These are phyloP conservation scores for Rhagonycha lutea DNA, from an alignment of 2,888 invertebrate genomes.

Conservation along the genomic window DNA sequence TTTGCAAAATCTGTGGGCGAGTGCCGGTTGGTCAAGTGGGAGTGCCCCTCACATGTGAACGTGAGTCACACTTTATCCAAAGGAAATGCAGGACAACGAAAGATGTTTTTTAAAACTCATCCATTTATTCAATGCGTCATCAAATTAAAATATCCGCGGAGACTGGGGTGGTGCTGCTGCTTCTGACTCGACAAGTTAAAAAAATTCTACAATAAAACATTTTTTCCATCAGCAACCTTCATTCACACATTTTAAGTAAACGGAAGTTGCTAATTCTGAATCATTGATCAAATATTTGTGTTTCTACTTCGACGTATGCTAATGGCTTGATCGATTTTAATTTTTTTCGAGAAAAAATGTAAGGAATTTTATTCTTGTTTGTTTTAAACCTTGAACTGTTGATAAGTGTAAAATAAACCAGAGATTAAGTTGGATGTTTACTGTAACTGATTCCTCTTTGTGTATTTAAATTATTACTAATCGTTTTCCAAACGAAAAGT, in stretches of 20 bases:
- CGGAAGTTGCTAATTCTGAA: constrained; percentile 6
- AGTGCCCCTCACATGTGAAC: constrained; percentile 37
- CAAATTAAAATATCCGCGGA: not conserved
- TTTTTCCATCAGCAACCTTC: not conserved
- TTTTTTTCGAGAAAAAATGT: not conserved
- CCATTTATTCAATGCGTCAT: constrained; percentile 27
- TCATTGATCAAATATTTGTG: constrained; percentile 15
- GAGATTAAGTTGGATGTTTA: constrained; percentile 19
- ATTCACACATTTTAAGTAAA: not conserved
- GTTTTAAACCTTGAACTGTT: constrained; percentile 16
- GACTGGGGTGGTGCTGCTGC: not conserved
- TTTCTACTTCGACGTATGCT: not conserved
- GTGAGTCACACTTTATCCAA: constrained; percentile 32
- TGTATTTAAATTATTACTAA: not conserved
- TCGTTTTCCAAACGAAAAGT: not conserved
- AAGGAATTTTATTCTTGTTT: constrained; percentile 8
- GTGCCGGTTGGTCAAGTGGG: constrained; percentile 36
- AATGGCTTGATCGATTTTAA: not conserved
- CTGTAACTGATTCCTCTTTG: constrained; percentile 3
- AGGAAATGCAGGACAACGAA: constrained; percentile 38
- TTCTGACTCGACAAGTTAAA: not conserved
- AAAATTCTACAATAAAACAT: not conserved
- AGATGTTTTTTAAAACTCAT: constrained; percentile 35
- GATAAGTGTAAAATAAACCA: constrained; percentile 19
- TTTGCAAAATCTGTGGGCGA: constrained; percentile 29